Conservation (phyloP, 2,888 invertebrate genomes). For the Mesodorylaimus sp. region DNA sequence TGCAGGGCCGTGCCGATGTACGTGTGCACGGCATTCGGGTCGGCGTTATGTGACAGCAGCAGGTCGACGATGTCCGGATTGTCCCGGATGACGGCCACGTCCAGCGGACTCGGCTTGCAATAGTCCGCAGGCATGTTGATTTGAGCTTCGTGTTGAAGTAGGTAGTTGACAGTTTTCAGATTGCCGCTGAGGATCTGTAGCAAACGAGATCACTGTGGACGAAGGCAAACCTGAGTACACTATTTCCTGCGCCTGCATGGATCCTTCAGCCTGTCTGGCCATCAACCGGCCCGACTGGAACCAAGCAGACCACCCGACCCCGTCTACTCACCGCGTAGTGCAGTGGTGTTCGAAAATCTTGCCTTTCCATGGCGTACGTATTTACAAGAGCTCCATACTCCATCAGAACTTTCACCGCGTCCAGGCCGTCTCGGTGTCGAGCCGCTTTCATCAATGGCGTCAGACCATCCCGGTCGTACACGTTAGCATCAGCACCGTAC, state of each 20-base stretch:
- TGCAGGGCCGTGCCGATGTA: conserved; percentile 33
- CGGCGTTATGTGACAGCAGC: conserved; percentile 34
- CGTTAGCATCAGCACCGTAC: conserved; percentile 71
- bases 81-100: conserved; percentile 53
- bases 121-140: conserved; percentile 45
- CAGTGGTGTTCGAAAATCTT: conserved; percentile 66
- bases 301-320: no score
- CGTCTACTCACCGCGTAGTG: conserved; percentile 83
- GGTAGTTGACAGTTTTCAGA: conserved; percentile 48
- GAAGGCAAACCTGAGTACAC: no score
- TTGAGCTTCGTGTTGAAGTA: conserved; percentile 61
- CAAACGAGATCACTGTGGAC: no score
- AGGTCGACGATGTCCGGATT: conserved; percentile 23
- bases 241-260: no score
- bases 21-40: conserved; percentile 34
- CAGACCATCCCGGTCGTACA: conserved; percentile 62
- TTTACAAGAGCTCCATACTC: conserved; percentile 68
- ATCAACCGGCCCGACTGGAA: no score
- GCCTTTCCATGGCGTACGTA: conserved; percentile 61
- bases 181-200: conserved; percentile 55
- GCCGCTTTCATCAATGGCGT: conserved; percentile 81
- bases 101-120: conserved; percentile 57
- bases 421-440: conserved; percentile 40
- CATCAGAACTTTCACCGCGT: conserved; percentile 35
- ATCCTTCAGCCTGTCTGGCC: no score